Evolutionary conservation across 2,888 invertebrate species (phyloP).

Genomic region (Drepana falcataria): DNA sequence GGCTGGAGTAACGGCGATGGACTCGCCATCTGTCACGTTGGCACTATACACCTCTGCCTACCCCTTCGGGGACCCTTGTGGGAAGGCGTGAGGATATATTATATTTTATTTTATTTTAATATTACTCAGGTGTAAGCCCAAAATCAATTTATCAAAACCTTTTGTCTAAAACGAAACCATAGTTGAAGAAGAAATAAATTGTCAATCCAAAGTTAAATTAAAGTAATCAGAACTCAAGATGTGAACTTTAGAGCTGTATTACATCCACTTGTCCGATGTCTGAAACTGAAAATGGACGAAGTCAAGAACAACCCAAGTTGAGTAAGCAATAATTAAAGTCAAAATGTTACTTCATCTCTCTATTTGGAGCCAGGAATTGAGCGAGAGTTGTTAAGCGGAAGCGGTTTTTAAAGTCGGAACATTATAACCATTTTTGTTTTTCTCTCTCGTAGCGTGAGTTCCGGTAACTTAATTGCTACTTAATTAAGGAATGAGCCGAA

Average conservation of each 20-base stretch:
- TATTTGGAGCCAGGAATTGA: constrained; percentile 14
- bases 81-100: too few species aligned
- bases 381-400: constrained; percentile 4
- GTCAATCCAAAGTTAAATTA: background rate
- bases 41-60: too few species aligned
- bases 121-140: too few species aligned
- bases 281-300: constrained; percentile 26
- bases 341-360: constrained; percentile 26
- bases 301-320: constrained; percentile 29
- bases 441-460: too few species aligned
- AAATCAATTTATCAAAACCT: background rate
- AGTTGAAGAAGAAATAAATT: background rate
- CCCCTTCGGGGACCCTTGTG: too few species aligned
- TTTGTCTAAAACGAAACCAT: background rate
- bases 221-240: background rate
- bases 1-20: too few species aligned
- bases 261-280: constrained; percentile 12
- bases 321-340: constrained; percentile 42
- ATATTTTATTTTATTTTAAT: too few species aligned
- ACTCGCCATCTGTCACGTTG: too few species aligned
- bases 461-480: too few species aligned
- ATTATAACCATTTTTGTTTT: too few species aligned
- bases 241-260: constrained; percentile 11
- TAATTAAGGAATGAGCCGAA: too few species aligned
- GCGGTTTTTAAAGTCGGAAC: too few species aligned